Base-by-base conservation (phyloP, 2,888 invertebrate genomes). In the Parnassius smintheus region DNA sequence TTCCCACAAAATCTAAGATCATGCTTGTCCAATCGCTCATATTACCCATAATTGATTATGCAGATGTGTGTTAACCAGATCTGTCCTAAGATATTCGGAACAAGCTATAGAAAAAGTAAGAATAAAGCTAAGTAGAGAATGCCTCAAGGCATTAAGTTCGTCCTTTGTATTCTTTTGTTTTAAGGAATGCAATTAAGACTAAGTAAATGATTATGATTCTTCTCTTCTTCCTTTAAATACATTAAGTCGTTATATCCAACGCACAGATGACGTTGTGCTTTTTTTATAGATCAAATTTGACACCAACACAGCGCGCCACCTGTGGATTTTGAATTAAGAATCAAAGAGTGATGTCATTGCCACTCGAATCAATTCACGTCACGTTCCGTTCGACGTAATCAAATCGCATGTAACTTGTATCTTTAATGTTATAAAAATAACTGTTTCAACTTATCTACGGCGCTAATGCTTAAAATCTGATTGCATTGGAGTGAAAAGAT, bases 321-420 rank as follows among this genome's bases (percentile, higher is more conserved):
- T 53, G 57, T 48, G 46, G 62, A 53, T 62, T 62, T 62, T 42
- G 62, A 62, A 62, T 62, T 57, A 62, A 53, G 52, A 48, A 62
- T 61, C 61, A 51, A 52, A 61, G 45, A 57, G 57, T 57, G 62
- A 62, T 62, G 61, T 62, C 61, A 56, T 57, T 62, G 51, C 51
- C 61, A 57, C 41, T 42, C 56, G 56, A 52, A 56, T 41, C 61
- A 46, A 52, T 62, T 62, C 61, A 56, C 52, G 56, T 57, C 61
- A 46, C 56, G 61, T 56, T 61, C 49, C 54, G 60, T 61, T 61
- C 61, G 44, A 61, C 56, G 61, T 51, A 45, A 61, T 51, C 12
- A 52, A 57, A 62, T 62, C 57, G 57, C 57, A 57, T 62, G 62
- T 57, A 57, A 42, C 52, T 57, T 46, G 62, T 41, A 46, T 50